Evolutionary conservation across 2,113 vertebrate genomes (phyloP).

Genomic region (Sitta europaea): DNA sequence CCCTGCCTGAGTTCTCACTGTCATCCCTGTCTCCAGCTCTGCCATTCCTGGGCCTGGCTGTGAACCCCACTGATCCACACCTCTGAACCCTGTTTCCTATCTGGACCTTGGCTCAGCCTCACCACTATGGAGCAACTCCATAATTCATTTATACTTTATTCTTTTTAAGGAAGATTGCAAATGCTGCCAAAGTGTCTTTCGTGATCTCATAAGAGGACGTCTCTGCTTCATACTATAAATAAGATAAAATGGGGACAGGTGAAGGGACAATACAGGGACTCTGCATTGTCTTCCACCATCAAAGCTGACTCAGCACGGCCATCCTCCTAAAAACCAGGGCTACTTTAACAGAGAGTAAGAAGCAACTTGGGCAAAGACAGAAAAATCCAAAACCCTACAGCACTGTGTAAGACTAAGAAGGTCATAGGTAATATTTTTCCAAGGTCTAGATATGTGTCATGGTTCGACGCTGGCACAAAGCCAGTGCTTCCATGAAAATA

Average conservation of each 20-base stretch:
- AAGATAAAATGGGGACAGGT: not conserved
- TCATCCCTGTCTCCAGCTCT: not conserved
- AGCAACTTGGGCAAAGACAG: not conserved
- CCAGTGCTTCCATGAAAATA: too few species aligned
- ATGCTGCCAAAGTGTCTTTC: not conserved
- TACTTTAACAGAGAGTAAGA: not conserved
- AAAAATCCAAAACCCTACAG: not conserved
- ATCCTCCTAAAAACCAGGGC: not conserved
- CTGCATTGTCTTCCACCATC: not conserved
- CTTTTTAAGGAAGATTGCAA: not conserved
- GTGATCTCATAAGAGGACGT: not conserved
- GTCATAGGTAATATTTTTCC: not conserved
- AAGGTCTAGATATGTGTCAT: not conserved
- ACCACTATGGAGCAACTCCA: not conserved
- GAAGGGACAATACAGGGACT: not conserved
- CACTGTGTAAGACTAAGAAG: not conserved
- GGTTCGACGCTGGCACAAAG: too few species aligned
- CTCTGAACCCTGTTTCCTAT: rapidly evolving
- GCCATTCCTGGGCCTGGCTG: not conserved
- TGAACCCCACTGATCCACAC: not conserved
- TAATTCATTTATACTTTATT: not conserved
- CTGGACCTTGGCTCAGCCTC: not conserved
- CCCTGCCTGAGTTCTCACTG: not conserved
- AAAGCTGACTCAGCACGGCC: rapidly evolving
- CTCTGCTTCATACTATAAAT: not conserved